phyloP scores from a whole-genome alignment of 1,140 invertebrate species.

The Pararge aegeria region DNA sequence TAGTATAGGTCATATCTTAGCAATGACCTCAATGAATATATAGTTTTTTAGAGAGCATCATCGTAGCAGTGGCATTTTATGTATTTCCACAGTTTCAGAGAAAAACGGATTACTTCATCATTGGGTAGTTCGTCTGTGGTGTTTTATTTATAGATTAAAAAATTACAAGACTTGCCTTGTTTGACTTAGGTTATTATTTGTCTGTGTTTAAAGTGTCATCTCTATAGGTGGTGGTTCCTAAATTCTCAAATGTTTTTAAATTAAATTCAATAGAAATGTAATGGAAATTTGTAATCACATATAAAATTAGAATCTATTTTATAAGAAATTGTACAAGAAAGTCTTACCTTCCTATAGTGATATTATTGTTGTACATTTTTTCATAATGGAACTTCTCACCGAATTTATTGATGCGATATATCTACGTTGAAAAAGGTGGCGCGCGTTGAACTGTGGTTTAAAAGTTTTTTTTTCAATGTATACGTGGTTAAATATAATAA shows the following conservation, averaged over 20 bases:
- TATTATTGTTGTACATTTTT: constrained; percentile 8
- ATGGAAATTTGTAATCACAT: background rate
- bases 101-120: no score
- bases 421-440: constrained; percentile 21
- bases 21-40: no score
- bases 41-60: no score
- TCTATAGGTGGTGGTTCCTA: constrained; percentile 30
- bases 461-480: constrained; percentile 46
- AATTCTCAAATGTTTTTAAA: constrained; percentile 24
- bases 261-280: constrained; percentile 14
- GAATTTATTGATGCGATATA: constrained; percentile 43
- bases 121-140: no score
- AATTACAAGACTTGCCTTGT: background rate
- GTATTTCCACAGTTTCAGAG: no score
- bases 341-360: background rate
- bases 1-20: no score
- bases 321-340: constrained; percentile 1
- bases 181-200: background rate
- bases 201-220: constrained; percentile 22
- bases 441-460: constrained; percentile 28
- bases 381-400: constrained; percentile 10
- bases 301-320: constrained; percentile 1
- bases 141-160: background rate
- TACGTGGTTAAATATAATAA: constrained; percentile 56
- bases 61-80: no score